These are phyloP conservation scores for Philantomba maxwellii DNA, from an alignment of 2,113 vertebrate genomes.

Conservation along the genomic window DNA sequence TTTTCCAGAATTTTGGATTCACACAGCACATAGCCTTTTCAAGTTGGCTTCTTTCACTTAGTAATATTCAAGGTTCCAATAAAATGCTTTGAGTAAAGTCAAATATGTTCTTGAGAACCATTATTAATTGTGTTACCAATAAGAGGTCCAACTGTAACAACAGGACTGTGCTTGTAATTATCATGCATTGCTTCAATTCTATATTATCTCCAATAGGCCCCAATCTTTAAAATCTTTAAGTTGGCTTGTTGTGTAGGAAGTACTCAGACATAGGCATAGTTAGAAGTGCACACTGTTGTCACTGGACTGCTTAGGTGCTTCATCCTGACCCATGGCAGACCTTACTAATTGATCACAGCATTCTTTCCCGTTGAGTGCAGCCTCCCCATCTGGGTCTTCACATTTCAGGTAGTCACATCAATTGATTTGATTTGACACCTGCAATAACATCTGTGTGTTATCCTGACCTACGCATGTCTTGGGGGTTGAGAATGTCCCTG, in stretches of 20 bases:
- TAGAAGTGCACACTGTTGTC: not conserved
- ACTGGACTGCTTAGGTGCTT: not conserved
- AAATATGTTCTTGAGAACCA: not conserved
- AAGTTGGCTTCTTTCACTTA: not conserved
- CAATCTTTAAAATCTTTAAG: not conserved
- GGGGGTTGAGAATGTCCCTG: not conserved
- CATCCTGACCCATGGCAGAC: not conserved
- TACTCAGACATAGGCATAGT: not conserved
- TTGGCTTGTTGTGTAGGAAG: not conserved
- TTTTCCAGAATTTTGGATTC: not conserved
- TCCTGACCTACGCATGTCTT: not conserved
- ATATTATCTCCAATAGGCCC: not conserved
- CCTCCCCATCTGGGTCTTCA: not conserved
- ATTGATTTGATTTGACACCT: not conserved
- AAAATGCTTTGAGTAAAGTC: not conserved
- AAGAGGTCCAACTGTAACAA: not conserved
- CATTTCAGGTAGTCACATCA: not conserved
- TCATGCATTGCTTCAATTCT: not conserved
- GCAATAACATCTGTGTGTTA: not conserved
- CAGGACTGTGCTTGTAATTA: not conserved
- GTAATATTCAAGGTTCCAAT: not conserved
- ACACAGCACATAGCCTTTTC: not conserved
- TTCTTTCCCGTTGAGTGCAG: not conserved
- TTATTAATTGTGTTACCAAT: not conserved
- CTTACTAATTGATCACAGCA: not conserved